Conservation (phyloP, 2,113 vertebrate species). For the Paracanthobrama guichenoti region DNA sequence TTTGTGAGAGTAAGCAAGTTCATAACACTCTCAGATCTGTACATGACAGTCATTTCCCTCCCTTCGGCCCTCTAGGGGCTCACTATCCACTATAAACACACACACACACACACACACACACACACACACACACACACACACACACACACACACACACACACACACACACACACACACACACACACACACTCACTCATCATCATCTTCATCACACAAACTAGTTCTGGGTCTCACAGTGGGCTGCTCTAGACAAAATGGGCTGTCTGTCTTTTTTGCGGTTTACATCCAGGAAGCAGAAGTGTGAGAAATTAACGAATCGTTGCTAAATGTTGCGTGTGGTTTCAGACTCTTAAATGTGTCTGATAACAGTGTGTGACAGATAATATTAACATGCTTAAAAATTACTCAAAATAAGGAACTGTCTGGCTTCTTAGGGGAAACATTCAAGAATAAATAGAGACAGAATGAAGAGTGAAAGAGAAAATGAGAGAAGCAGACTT, state of each 20-base stretch:
- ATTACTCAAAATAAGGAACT: conserved; percentile 14
- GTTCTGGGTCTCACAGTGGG: background rate
- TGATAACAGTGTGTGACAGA: conserved; percentile 23
- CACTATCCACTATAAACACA: background rate
- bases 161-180: too few relatives aligned
- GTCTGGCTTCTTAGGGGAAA: background rate
- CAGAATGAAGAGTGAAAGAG: background rate
- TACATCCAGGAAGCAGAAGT: conserved; percentile 24
- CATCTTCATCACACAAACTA: background rate
- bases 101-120: too few relatives aligned
- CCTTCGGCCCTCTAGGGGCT: background rate
- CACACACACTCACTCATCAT: background rate
- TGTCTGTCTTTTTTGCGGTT: conserved; percentile 9
- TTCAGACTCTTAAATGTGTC: conserved; percentile 2
- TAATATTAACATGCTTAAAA: conserved; percentile 36
- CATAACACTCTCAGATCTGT: background rate
- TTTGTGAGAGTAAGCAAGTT: conserved; percentile 21
- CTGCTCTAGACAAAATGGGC: background rate
- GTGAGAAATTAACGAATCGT: conserved; percentile 38
- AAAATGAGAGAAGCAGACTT: background rate
- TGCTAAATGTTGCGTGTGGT: conserved; percentile 35
- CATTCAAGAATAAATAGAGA: background rate
- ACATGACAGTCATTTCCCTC: background rate
- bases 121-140: too few relatives aligned
- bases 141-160: too few relatives aligned